Evolutionary conservation across 2,113 vertebrate species (phyloP).

Genomic region (Gulo gulo): DNA sequence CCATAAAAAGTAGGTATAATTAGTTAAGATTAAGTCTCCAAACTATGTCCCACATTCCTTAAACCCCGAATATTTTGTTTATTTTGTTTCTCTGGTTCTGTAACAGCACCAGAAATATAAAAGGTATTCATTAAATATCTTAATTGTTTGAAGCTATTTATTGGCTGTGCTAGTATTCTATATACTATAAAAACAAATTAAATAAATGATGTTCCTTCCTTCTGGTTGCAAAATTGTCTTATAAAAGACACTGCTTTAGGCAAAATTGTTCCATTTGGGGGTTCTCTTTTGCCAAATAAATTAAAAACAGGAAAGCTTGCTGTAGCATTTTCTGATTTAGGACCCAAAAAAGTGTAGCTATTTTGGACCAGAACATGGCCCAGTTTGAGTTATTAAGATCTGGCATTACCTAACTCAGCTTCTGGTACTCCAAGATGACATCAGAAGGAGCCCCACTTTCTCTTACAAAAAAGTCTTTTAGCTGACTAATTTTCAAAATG

Average conservation of each 20-base stretch:
- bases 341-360: background rate
- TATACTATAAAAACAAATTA: background rate
- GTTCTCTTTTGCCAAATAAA: constrained; percentile 38
- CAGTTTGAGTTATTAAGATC: constrained; percentile 24
- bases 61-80: background rate
- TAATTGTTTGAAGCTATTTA: background rate
- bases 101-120: background rate
- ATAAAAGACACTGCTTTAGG: background rate
- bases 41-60: background rate
- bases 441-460: background rate
- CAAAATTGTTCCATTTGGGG: background rate
- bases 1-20: background rate
- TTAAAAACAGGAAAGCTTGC: background rate
- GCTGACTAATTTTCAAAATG: constrained; percentile 57
- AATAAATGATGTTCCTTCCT: background rate
- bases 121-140: background rate
- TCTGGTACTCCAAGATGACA: constrained; percentile 31
- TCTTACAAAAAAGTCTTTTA: background rate
- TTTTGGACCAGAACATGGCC: background rate
- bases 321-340: constrained; percentile 37
- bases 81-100: background rate
- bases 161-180: background rate
- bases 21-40: background rate
- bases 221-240: background rate
- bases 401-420: background rate